These are phyloP conservation scores for Megaceryle maxima DNA, from an alignment of 2,113 vertebrate genomes.

Conservation along the genomic window DNA sequence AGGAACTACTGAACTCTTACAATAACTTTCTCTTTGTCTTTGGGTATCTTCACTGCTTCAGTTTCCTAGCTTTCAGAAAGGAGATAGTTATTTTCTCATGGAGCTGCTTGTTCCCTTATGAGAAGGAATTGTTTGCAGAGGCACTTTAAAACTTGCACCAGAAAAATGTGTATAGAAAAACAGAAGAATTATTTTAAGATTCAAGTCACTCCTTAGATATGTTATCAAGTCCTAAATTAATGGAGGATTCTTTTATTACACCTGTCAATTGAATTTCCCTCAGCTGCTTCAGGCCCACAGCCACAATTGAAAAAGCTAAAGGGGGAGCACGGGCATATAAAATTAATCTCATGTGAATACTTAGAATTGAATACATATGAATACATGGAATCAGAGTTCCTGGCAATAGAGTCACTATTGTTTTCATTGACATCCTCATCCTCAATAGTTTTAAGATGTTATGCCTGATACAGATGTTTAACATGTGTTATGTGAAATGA, in stretches of 20 bases:
- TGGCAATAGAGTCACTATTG: constrained; percentile 53
- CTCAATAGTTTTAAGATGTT: constrained; percentile 35
- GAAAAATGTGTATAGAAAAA: background rate
- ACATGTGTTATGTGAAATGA: background rate
- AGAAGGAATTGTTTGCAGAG: background rate
- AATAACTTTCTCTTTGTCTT: constrained; percentile 4
- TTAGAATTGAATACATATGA: constrained; percentile 21
- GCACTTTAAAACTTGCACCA: background rate
- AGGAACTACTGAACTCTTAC: constrained; percentile 32
- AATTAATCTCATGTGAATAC: constrained; percentile 57
- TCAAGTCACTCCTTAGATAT: background rate
- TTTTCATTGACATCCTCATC: constrained; percentile 48
- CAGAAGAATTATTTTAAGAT: background rate
- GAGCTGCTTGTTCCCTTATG: background rate
- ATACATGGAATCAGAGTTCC: constrained; percentile 29
- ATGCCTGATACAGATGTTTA: constrained; percentile 25
- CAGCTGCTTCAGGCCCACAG: background rate
- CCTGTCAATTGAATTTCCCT: background rate
- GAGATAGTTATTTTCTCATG: background rate
- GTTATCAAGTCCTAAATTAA: constrained; percentile 2
- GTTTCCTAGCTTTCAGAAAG: background rate
- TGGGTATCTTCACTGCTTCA: background rate
- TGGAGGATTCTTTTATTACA: background rate
- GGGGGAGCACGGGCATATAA: background rate
- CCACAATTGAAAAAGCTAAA: constrained; percentile 4